Evolutionary conservation across 1,140 invertebrate species (phyloP), one percentile per base, ranked within the genome.

Genomic region (Druon quercuslanigerum): DNA sequence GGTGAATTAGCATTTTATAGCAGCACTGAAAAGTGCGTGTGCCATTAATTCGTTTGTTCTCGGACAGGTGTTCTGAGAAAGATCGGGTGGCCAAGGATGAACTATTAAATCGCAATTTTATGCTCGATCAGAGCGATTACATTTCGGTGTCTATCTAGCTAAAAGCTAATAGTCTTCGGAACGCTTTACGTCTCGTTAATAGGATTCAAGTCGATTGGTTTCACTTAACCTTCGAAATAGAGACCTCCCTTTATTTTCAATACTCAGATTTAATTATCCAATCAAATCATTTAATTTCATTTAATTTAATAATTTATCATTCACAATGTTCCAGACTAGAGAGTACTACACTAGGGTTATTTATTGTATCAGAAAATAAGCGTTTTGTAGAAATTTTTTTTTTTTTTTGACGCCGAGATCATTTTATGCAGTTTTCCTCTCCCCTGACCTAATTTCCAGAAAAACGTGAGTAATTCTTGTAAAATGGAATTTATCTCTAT

Each of bases 51-150:
- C 20, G 33, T 66, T 40, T 66, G 57, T 8, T 25, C 20, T 60
- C 13, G 20, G 57, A 33, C 57, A 66, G 57, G 20, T 66, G 57
- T 66, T 66, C 25, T 16, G 57, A 66, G 20, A 66, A 66, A 14
- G 57, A 66, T 33, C 57, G 57, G 25, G 13, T 33, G 20, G 57
- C 20, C 25, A 7, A 66, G 57, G 25, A 40, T 66, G 57, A 66
- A 66, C 57, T 66, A 33, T 40, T 66, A 66, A 66, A 66, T 66
- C 25, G 57, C 57, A 66, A 40, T 66, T 66, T 66, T 33, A 25
- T 66, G 57, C 57, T 66, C 13, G 25, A 66, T 66, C 57, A 66
- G 11, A 66, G 25, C 57, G 25, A 40, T 66, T 66, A 66, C 57
- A 14, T 25, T 33, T 66, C 33, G 6, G 56, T 40, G 20, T 33